Base-by-base conservation (phyloP, 2,113 vertebrate species). In the Hemibagrus wyckioides region DNA sequence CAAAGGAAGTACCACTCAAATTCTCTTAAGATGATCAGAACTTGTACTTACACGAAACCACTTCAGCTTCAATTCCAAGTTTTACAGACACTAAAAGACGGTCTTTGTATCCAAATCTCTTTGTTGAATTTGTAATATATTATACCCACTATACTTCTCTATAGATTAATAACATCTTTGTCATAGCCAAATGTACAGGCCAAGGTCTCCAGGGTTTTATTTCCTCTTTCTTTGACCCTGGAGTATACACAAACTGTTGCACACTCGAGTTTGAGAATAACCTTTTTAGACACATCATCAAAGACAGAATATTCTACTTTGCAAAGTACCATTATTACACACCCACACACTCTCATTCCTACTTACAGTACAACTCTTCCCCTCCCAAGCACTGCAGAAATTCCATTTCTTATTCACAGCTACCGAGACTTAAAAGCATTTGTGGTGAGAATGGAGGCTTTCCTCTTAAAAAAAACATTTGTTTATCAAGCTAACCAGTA, bases 281-380 rank as follows among this genome's bases (percentile, higher is more conserved):
- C 25, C 44, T 15, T 77, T 77, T 77, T 30, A 52, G 75, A 77
- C 44, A 50, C 44, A 50, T 52, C 44, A 52, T n/a, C 3, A 28
- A 77, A 77, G 75, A 50, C 14, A n/a, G 44, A 52, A 76, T 25
- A 76, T 50, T 76, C 13, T n/a, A 76, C 73, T 76, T 76, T 76
- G 44, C 25, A 15, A 76, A 30, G 14, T 50, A 50, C 44, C 75
- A 52, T 77, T 77, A 50, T 77, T 77, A 52, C 17, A 77, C 44
- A 77, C 75, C 75, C 75, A 50, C 44, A 52, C 39, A 52, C 44
- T n/a, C 28, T 77, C 28, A 30, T 77, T 77, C 14, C 73, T 52
- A 52, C 41, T 52, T 52, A 50, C 25, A 52, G 44, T n/a, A 77
- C 75, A 77, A 50, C 44, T 19, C 44, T n/a, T 50, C 15, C 36